Evolutionary conservation across 2,113 vertebrate genomes (phyloP).

Genomic region (Megaleporinus macrocephalus): DNA sequence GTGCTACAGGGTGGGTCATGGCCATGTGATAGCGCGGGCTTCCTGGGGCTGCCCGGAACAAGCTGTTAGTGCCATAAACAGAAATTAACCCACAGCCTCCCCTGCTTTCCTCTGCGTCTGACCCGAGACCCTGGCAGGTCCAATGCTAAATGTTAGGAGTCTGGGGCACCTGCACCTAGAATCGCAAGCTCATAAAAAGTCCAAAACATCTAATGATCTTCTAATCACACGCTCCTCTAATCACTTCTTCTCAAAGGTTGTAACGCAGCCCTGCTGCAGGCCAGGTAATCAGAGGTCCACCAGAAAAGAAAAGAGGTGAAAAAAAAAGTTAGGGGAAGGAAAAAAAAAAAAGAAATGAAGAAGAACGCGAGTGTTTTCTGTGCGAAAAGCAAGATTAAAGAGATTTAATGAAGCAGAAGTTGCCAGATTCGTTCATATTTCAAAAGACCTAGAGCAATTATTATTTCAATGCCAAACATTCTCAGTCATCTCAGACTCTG

Average conservation of each 20-base stretch:
- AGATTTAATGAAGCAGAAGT: background rate
- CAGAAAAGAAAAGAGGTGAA: background rate
- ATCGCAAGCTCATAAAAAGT: background rate
- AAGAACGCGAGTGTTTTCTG: conserved; percentile 10
- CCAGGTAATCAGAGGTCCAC: background rate
- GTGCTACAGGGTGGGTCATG: conserved; percentile 32
- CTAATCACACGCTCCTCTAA: background rate
- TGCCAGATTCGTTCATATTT: conserved; percentile 13
- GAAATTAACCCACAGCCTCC: conserved; percentile 35
- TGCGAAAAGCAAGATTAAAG: conserved; percentile 7
- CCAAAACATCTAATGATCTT: background rate
- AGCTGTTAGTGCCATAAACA: conserved; percentile 34
- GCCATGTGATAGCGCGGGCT: conserved; percentile 39
- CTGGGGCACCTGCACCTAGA: background rate
- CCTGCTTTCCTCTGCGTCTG: background rate
- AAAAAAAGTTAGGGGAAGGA: too few species aligned
- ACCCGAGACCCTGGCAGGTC: background rate
- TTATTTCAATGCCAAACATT: background rate
- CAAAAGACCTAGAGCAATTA: conserved; percentile 9
- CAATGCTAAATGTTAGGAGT: background rate
- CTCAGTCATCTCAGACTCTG: background rate
- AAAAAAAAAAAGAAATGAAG: background rate
- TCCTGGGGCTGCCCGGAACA: conserved; percentile 45
- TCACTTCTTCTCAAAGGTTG: background rate
- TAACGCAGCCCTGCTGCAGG: background rate